Conservation (phyloP, 2,888 invertebrate genomes). For the Rosalia funebris region DNA sequence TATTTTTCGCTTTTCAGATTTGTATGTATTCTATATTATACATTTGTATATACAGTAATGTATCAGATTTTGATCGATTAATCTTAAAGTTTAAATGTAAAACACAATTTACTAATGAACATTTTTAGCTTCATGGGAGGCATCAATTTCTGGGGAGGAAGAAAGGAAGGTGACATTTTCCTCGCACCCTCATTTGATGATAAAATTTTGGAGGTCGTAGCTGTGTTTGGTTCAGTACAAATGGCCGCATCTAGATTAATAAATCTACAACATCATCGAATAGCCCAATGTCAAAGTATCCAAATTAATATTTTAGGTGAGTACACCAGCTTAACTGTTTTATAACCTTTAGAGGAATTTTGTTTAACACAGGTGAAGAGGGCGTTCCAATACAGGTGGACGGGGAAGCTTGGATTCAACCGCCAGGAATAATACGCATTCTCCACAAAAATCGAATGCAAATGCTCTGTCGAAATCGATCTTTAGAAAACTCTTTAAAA, state of each 20-base stretch:
- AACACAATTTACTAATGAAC: too few relatives aligned
- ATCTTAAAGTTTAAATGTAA: too few relatives aligned
- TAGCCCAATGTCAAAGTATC: constrained; percentile 95
- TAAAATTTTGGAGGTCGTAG: constrained; percentile 94
- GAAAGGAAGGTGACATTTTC: constrained; percentile 90
- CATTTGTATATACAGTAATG: too few relatives aligned
- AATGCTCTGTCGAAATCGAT: constrained; percentile 92
- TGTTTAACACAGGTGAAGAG: constrained; percentile 71
- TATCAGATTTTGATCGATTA: too few relatives aligned
- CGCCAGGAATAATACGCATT: constrained; percentile 94
- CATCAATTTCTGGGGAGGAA: constrained; percentile 98
- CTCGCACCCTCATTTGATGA: constrained; percentile 95
- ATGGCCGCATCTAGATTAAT: constrained; percentile 96
- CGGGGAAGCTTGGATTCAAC: constrained; percentile 98
- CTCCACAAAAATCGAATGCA: constrained; percentile 97
- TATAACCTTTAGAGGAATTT: background rate
- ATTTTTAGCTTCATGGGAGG: constrained; percentile 94
- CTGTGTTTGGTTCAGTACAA: constrained; percentile 96
- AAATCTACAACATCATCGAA: constrained; percentile 95
- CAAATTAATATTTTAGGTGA: constrained; percentile 91
- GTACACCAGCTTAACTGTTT: background rate
- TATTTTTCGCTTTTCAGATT: too few relatives aligned
- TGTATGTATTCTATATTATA: too few relatives aligned
- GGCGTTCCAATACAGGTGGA: constrained; percentile 96
- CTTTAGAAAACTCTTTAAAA: constrained; percentile 88